phyloP scores from a whole-genome alignment of 2,888 invertebrate species.

The Lymantria dispar region DNA sequence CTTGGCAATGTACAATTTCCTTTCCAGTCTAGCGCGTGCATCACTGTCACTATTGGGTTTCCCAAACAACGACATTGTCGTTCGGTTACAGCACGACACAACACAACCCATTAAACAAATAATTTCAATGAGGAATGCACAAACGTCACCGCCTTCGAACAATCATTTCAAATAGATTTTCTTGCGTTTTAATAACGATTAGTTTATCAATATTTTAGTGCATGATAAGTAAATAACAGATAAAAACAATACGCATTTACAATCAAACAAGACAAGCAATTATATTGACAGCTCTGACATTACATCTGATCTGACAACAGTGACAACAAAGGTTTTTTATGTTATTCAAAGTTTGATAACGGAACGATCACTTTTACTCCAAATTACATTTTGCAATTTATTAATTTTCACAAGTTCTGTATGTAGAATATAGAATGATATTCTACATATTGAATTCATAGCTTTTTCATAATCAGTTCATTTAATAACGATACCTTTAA shows the following conservation, averaged over 20 bases:
- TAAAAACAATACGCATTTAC: conserved; percentile 1
- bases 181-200: conserved; percentile 2
- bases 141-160: conserved; percentile 41
- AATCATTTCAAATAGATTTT: conserved; percentile 36
- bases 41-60: conserved; percentile 53
- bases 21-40: conserved; percentile 57
- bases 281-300: conserved; percentile 2
- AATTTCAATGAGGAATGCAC: conserved; percentile 23
- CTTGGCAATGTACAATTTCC: conserved; percentile 76
- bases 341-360: too few relatives aligned
- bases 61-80: conserved; percentile 72
- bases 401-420: too few relatives aligned
- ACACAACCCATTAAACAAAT: conserved; percentile 73
- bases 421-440: too few relatives aligned
- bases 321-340: too few relatives aligned
- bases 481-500: too few relatives aligned
- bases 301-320: not conserved
- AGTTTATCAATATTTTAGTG: conserved; percentile 9
- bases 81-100: conserved; percentile 62
- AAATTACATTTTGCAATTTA: too few relatives aligned
- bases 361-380: too few relatives aligned
- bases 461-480: too few relatives aligned
- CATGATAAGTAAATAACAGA: conserved; percentile 1
- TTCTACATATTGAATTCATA: too few relatives aligned
- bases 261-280: not conserved